These are phyloP conservation scores for Brachionus sp. DNA, from an alignment of 1,140 invertebrate genomes.

Conservation along the genomic window DNA sequence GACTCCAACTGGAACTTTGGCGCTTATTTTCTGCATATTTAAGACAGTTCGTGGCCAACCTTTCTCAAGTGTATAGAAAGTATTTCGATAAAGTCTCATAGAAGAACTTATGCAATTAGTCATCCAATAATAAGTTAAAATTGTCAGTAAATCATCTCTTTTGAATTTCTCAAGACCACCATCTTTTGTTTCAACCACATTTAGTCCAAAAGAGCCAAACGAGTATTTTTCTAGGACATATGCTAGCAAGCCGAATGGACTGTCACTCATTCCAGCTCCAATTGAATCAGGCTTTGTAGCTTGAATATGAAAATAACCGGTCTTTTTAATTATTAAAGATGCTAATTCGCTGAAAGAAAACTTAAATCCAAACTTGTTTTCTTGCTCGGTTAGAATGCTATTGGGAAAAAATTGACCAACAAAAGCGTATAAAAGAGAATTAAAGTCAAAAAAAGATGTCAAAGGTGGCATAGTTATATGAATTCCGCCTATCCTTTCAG, in stretches of 20 bases:
- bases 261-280: constrained; percentile 56
- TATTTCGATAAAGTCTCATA: constrained; percentile 72
- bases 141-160: constrained; percentile 75
- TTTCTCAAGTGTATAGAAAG: constrained; percentile 60
- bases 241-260: constrained; percentile 71
- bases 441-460: not conserved
- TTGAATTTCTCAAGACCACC: constrained; percentile 64
- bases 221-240: constrained; percentile 83
- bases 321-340: constrained; percentile 65
- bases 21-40: constrained; percentile 47
- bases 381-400: constrained; percentile 68
- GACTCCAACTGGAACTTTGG: constrained; percentile 57
- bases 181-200: constrained; percentile 65
- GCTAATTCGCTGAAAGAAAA: constrained; percentile 60
- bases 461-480: constrained; percentile 45
- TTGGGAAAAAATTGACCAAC: constrained; percentile 53
- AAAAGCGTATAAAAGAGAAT: constrained; percentile 34
- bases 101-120: constrained; percentile 73
- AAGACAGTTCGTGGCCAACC: constrained; percentile 60
- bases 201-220: constrained; percentile 67
- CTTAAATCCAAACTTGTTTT: constrained; percentile 56
- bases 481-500: constrained; percentile 58
- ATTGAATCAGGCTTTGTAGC: constrained; percentile 85
- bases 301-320: constrained; percentile 78
- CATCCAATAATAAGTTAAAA: constrained; percentile 82